Percentiles rank a stretch among this genome's conserved stretches.
Conservation (phyloP, 2,888 invertebrate genomes). For the Meiosimyza decipiens region DNA sequence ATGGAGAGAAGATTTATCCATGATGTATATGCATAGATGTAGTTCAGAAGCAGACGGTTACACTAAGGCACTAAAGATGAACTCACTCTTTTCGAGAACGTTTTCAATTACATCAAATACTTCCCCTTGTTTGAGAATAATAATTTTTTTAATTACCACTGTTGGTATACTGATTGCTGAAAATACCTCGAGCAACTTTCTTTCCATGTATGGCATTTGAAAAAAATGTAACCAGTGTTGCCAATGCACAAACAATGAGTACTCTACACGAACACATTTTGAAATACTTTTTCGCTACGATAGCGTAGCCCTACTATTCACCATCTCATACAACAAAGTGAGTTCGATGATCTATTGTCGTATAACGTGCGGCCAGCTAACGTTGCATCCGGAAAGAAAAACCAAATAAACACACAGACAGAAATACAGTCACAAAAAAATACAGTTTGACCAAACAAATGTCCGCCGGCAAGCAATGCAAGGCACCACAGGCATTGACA, state of each 20-base stretch:
- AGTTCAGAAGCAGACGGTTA: too few species aligned
- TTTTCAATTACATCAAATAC: too few species aligned
- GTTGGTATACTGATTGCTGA: too few species aligned
- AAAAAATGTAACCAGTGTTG: background rate
- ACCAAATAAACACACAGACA: background rate
- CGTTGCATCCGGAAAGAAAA: background rate
- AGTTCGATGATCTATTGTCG: conserved; percentile 33
- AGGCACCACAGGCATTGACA: conserved; percentile 26
- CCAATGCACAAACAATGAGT: background rate
- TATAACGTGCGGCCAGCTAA: background rate
- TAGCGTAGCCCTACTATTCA: background rate
- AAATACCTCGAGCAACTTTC: too few species aligned
- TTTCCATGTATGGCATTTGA: too few species aligned
- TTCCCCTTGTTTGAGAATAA: too few species aligned
- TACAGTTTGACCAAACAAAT: background rate
- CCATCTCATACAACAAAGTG: background rate
- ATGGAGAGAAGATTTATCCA: too few species aligned
- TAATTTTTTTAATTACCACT: too few species aligned
- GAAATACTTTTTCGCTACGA: background rate
- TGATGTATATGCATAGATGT: too few species aligned
- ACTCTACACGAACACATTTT: background rate
- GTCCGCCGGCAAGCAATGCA: conserved; percentile 7
- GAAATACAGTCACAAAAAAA: background rate
- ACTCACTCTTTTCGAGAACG: too few species aligned
- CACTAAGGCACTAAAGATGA: too few species aligned